phyloP scores from a whole-genome alignment of 2,113 vertebrate species.

The Pangasianodon gigas region DNA sequence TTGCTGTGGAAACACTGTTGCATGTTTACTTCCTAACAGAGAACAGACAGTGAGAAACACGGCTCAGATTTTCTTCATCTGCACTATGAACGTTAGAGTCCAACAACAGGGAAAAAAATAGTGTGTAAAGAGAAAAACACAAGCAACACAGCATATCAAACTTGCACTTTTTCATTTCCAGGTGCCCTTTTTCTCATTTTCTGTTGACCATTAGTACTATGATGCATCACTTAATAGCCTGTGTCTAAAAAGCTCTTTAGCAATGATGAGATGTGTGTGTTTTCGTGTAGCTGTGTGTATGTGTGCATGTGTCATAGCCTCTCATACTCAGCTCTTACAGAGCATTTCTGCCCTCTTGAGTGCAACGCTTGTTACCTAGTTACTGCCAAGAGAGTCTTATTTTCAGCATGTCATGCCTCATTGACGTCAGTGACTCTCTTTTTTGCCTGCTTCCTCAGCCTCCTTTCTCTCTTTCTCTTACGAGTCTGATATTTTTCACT shows the following conservation, averaged over 20 bases:
- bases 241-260: conserved; percentile 19
- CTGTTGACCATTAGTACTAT: conserved; percentile 29
- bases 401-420: conserved; percentile 68
- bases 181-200: background rate
- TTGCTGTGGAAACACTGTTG: conserved; percentile 55
- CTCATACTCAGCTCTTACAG: conserved; percentile 56
- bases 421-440: conserved; percentile 67
- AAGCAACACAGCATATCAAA: background rate
- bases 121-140: conserved; percentile 13
- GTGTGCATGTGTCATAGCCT: conserved; percentile 28
- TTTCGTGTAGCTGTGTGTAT: background rate
- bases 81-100: conserved; percentile 13
- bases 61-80: conserved; percentile 42
- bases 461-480: conserved; percentile 39
- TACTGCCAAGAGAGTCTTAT: conserved; percentile 70
- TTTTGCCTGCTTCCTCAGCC: conserved; percentile 38
- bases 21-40: conserved; percentile 55
- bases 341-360: conserved; percentile 53
- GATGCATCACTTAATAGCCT: conserved; percentile 39
- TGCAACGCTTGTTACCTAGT: conserved; percentile 73
- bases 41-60: conserved; percentile 47
- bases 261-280: background rate
- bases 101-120: background rate
- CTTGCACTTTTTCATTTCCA: conserved; percentile 23
- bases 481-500: conserved; percentile 61